phyloP scores from a whole-genome alignment of 2,113 vertebrate species.

The Anguilla rostrata region DNA sequence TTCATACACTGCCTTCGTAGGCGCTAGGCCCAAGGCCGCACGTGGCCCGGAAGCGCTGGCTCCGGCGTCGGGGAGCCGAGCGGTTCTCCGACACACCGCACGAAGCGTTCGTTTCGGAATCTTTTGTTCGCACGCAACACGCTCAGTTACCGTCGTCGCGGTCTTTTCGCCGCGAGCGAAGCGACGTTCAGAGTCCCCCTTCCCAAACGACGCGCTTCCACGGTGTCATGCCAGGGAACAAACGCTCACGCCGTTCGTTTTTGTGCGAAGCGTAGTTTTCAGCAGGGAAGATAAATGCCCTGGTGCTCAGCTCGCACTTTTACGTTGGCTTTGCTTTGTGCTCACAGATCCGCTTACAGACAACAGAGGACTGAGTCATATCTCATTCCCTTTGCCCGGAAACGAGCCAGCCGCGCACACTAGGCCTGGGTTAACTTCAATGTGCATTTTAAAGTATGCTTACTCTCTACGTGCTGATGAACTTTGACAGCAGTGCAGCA shows the following conservation, averaged over 20 bases:
- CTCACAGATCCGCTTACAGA: slow-evolving; percentile 62
- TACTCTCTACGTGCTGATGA: too few species aligned
- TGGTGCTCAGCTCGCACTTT: slow-evolving; percentile 46
- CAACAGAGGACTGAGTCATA: background rate
- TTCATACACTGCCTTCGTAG: slow-evolving; percentile 42
- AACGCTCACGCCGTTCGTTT: slow-evolving; percentile 47
- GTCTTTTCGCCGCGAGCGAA: slow-evolving; percentile 62
- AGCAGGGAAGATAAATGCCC: slow-evolving; percentile 62
- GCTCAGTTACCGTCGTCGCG: slow-evolving; percentile 67
- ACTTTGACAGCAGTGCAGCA: too few species aligned
- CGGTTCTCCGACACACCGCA: slow-evolving; percentile 51
- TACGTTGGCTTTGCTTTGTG: slow-evolving; percentile 65
- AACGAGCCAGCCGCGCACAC: background rate
- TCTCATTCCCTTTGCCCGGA: background rate
- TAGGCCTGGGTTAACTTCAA: too few species aligned
- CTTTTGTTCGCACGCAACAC: slow-evolving; percentile 38
- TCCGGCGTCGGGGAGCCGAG: slow-evolving; percentile 45
- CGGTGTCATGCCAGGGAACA: slow-evolving; percentile 54
- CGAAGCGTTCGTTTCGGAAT: slow-evolving; percentile 36
- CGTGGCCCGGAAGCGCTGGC: slow-evolving; percentile 28
- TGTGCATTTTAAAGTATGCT: too few species aligned
- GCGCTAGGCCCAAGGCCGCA: slow-evolving; percentile 33
- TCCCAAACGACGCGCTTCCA: slow-evolving; percentile 64
- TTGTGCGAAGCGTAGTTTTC: background rate
- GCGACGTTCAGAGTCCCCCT: slow-evolving; percentile 59